These are phyloP conservation scores for Momotus momota DNA, from an alignment of 2,797 vertebrate genomes.

Conservation along the genomic window DNA sequence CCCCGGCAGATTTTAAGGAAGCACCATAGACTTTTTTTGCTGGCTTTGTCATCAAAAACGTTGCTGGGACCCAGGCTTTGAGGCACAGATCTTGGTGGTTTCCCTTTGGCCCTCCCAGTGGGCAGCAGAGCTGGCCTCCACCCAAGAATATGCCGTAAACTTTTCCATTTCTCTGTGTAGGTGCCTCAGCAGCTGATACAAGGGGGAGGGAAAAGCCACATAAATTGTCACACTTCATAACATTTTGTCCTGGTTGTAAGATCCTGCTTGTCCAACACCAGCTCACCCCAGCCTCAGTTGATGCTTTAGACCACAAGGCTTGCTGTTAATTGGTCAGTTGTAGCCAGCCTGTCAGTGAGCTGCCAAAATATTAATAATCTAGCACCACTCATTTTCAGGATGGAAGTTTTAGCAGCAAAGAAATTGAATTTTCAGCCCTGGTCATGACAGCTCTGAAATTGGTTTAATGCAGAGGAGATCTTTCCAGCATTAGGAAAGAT, in stretches of 20 bases:
- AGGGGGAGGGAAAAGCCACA: neutral
- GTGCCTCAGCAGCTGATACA: neutral
- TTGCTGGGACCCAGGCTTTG: neutral
- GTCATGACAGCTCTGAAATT: slow-evolving; percentile 30
- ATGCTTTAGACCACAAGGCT: neutral
- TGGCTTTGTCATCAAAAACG: neutral
- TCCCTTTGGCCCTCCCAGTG: neutral
- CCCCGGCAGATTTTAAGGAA: neutral
- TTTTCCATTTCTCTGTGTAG: neutral
- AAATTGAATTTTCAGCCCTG: slow-evolving; percentile 33
- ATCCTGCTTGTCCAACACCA: neutral
- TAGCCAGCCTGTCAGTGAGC: neutral
- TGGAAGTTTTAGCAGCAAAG: slow-evolving; percentile 17
- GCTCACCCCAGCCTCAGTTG: neutral
- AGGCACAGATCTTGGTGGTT: neutral
- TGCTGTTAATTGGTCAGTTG: neutral
- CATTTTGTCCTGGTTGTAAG: neutral
- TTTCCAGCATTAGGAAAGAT: neutral
- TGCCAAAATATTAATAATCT: slow-evolving; percentile 50
- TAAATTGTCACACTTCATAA: neutral
- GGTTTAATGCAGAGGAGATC: slow-evolving; percentile 12
- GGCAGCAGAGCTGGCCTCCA: neutral
- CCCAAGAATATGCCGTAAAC: neutral
- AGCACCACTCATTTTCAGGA: slow-evolving; percentile 3
- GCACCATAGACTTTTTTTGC: neutral